Evolutionary conservation across 2,113 vertebrate genomes (phyloP), one percentile per base, ranked within the genome.

Genomic region (Theristicus caerulescens): DNA sequence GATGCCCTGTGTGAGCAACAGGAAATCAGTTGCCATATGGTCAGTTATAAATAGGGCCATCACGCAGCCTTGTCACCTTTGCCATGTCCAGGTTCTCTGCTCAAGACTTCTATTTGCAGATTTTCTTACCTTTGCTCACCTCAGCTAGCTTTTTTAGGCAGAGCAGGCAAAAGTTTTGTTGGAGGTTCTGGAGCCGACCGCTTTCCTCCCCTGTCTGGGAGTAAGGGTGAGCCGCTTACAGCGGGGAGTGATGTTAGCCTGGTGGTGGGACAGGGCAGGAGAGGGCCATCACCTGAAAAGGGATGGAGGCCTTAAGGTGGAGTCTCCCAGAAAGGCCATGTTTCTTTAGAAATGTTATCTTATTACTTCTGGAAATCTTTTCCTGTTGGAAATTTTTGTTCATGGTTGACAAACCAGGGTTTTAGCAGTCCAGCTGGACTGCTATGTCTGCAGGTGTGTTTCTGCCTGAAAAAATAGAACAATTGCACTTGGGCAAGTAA

Each of bases 11-110:
- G 94, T 94, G 90, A 94, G 74, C 94, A 93, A 91, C 85, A 86
- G 96, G 96, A 97, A 92, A 96, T 83, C 94, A 67, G 1, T 85
- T 82, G 93, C 96, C 96, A 96, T 96, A 95, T 96, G 96, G 96
- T 88, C 90, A 93, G 94, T 77, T 96, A 97, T 95, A 97, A 96
- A 96, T 94, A 96, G 90, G 93, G 54, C 82, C 40, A 82, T 93
- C 84, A 69, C 1, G 11, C 77, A 76, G 57, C 89, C 84, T 89
- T 0, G 3, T 89, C 7, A 7, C 62, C 54, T 96, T 80, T 87
- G 94, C 84, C 69, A 24, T 26, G 47, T 66, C 64, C 93, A 82
- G 72, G 42, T 64, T 96, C 82, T 90, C 57, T 85, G 73, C 57
- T 93, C 84, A 49, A 57, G 44, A 82, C 32, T 82, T 82, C 84